A percentile compares a stretch with the other conserved stretches of the same genome.
phyloP scores from a whole-genome alignment of 2,888 invertebrate species.

The Strigamia maritima region DNA sequence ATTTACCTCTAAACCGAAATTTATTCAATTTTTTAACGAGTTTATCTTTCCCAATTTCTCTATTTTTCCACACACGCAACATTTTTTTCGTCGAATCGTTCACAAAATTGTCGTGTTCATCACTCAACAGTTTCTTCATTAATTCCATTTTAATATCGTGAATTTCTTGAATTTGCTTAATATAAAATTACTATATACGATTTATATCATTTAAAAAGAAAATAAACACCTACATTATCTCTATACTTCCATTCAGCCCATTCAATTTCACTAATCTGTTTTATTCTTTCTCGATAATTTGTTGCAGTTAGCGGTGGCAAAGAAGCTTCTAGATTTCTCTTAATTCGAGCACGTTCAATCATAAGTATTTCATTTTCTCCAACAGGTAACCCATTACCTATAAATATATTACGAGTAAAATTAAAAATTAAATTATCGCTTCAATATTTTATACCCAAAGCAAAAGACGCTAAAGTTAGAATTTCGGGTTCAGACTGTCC shows the following conservation, averaged over 20 bases:
- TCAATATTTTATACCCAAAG: constrained; percentile 58
- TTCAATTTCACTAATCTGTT: constrained; percentile 74
- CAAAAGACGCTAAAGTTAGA: constrained; percentile 62
- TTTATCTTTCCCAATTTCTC: neutral
- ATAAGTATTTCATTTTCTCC: constrained; percentile 63
- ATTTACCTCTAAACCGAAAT: neutral
- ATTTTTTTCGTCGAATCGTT: neutral
- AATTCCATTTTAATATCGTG: constrained; percentile 67
- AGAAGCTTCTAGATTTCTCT: constrained; percentile 62
- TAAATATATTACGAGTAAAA: neutral
- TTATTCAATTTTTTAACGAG: neutral
- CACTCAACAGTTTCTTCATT: constrained; percentile 62
- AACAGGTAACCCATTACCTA: constrained; percentile 62
- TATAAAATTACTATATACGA: neutral
- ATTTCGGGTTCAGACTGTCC: constrained; percentile 62
- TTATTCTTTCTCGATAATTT: constrained; percentile 61
- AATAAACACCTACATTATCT: constrained; percentile 61
- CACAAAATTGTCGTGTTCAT: constrained; percentile 54
- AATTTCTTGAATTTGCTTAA: constrained; percentile 67
- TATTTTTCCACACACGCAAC: neutral
- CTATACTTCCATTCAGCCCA: constrained; percentile 78
- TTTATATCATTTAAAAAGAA: neutral
- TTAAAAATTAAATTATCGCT: neutral
- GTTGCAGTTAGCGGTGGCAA: constrained; percentile 59
- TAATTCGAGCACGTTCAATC: constrained; percentile 67